Percentiles rank a stretch among this genome's conserved stretches.
These are phyloP conservation scores for Montipora capitata DNA, from an alignment of 92 coral and sea anemone genomes.

Conservation along the genomic window DNA sequence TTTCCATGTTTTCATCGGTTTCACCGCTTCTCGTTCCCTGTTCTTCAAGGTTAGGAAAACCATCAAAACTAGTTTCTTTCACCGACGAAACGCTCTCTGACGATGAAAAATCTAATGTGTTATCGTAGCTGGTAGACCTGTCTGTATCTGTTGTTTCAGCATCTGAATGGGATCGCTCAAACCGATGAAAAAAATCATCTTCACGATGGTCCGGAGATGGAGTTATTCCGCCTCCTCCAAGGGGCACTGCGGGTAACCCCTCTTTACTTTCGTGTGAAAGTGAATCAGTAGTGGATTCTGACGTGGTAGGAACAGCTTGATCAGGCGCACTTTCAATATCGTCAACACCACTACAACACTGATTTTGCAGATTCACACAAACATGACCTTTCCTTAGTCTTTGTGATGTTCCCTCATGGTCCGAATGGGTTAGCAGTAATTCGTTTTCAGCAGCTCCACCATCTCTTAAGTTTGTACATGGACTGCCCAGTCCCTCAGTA, in stretches of 20 bases:
- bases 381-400: too few species aligned
- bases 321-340: slow-evolving; percentile 11
- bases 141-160: neutral
- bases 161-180: neutral
- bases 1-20: neutral
- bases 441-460: neutral
- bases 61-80: slow-evolving; percentile 5
- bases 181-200: neutral
- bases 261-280: neutral
- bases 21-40: neutral
- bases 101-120: neutral
- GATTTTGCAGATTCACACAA: too few species aligned
- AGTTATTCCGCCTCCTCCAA: neutral
- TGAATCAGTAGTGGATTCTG: slow-evolving; percentile 18
- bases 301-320: slow-evolving; percentile 9
- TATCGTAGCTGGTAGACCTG: neutral
- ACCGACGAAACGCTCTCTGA: slow-evolving; percentile 6
- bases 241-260: neutral
- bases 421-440: too few species aligned
- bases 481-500: neutral
- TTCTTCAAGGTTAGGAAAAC: neutral
- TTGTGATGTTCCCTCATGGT: too few species aligned
- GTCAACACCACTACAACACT: neutral
- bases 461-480: neutral
- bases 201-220: neutral